These are phyloP conservation scores for Thyatira batis DNA, from an alignment of 2,888 invertebrate species.

Conservation along the genomic window DNA sequence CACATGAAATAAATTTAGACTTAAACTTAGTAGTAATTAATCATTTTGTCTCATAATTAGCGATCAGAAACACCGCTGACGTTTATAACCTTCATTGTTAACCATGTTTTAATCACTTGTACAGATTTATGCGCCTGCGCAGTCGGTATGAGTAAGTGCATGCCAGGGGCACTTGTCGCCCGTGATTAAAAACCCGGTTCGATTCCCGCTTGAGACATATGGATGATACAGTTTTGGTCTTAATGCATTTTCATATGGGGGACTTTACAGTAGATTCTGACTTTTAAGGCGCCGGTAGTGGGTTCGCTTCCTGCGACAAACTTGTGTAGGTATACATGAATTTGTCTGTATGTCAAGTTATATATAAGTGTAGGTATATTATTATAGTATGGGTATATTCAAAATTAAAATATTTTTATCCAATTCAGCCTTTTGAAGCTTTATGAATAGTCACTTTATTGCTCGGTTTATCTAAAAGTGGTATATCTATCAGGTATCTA, in stretches of 20 bases:
- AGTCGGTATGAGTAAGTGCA: constrained; percentile 34
- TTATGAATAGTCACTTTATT: too few species aligned
- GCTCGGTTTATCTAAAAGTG: too few species aligned
- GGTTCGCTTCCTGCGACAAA: too few species aligned
- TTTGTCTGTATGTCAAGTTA: too few species aligned
- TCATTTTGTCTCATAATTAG: constrained; percentile 35
- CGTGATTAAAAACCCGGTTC: constrained; percentile 37
- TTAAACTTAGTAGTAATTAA: constrained; percentile 10
- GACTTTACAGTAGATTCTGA: too few species aligned
- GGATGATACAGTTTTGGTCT: constrained; percentile 13
- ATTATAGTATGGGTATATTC: too few species aligned
- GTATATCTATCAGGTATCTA: too few species aligned
- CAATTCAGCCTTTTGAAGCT: too few species aligned
- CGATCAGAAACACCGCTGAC: constrained; percentile 44
- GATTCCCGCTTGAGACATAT: not conserved
- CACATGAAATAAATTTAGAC: not conserved
- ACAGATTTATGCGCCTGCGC: constrained; percentile 47
- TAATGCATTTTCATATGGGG: constrained; percentile 19
- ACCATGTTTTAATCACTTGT: constrained; percentile 48
- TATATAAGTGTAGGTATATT: too few species aligned
- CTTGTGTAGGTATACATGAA: too few species aligned
- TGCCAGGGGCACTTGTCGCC: constrained; percentile 46
- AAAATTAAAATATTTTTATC: too few species aligned
- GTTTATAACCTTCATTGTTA: constrained; percentile 49
- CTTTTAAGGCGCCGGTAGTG: too few species aligned